Conservation (phyloP, 1,140 invertebrate genomes). For the Anoplolepis gracilipes region DNA sequence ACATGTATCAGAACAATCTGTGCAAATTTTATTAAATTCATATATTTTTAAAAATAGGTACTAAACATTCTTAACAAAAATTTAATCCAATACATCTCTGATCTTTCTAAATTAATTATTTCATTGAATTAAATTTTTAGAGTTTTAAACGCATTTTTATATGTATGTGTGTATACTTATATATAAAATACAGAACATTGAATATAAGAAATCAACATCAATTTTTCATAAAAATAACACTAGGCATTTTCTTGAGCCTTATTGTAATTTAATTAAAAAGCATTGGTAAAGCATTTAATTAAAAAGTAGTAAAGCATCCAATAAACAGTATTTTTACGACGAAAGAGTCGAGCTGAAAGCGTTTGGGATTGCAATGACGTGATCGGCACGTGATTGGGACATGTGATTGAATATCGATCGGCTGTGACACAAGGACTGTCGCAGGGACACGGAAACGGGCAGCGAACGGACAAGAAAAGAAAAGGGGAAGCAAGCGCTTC, state of each 20-base stretch:
- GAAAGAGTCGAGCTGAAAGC: not conserved
- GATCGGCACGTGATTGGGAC: not conserved
- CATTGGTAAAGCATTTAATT: not conserved
- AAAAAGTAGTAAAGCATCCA: not conserved
- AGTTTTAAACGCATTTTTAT: no score
- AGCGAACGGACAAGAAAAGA: not conserved
- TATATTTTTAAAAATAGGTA: no score
- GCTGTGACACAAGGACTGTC: not conserved
- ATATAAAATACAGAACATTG: no score
- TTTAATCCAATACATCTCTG: no score
- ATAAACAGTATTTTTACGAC: not conserved
- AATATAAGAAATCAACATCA: no score
- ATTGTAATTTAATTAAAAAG: slow-evolving; percentile 1
- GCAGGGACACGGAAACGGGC: not conserved
- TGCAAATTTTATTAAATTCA: no score
- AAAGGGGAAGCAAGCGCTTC: slow-evolving; percentile 1
- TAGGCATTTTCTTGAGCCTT: not conserved
- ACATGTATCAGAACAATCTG: no score
- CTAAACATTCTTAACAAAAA: no score
- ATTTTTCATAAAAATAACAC: no score
- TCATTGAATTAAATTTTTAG: no score
- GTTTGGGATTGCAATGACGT: not conserved
- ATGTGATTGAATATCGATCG: slow-evolving; percentile 29
- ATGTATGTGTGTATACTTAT: no score
- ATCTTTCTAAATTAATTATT: no score